Evolutionary conservation across 2,888 invertebrate species (phyloP).

Genomic region (Colostygia pectinataria): DNA sequence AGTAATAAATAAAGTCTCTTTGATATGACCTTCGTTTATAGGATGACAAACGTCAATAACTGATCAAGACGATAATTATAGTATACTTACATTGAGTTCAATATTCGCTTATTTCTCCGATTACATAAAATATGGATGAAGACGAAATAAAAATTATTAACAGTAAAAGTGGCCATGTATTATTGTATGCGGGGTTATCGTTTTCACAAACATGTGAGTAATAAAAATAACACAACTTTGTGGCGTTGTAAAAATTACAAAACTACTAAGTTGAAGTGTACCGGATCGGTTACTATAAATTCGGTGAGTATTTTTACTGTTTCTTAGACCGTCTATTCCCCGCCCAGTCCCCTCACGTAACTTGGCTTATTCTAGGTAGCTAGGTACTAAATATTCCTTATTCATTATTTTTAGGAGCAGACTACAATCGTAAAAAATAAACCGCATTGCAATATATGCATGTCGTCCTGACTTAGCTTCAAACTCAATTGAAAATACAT

Average conservation of each 20-base stretch:
- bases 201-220: conserved; percentile 11
- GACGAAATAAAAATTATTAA: no score
- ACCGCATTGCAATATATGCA: conserved; percentile 14
- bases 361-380: conserved; percentile 11
- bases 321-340: conserved; percentile 10
- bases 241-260: conserved; percentile 12
- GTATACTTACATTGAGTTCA: no score
- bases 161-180: background rate
- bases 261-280: conserved; percentile 11
- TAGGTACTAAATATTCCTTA: conserved; percentile 13
- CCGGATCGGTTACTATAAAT: conserved; percentile 14
- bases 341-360: conserved; percentile 11
- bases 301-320: conserved; percentile 13
- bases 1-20: no score
- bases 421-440: conserved; percentile 11
- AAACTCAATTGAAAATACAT: conserved; percentile 16
- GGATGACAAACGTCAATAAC: no score
- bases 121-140: no score
- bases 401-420: conserved; percentile 14
- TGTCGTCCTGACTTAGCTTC: conserved; percentile 13
- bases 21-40: no score
- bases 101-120: no score
- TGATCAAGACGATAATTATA: no score
- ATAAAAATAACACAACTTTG: conserved; percentile 11
- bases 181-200: conserved; percentile 5